Evolutionary conservation across 1,140 invertebrate genomes (phyloP).

Genomic region (Drosophila ficusphila): DNA sequence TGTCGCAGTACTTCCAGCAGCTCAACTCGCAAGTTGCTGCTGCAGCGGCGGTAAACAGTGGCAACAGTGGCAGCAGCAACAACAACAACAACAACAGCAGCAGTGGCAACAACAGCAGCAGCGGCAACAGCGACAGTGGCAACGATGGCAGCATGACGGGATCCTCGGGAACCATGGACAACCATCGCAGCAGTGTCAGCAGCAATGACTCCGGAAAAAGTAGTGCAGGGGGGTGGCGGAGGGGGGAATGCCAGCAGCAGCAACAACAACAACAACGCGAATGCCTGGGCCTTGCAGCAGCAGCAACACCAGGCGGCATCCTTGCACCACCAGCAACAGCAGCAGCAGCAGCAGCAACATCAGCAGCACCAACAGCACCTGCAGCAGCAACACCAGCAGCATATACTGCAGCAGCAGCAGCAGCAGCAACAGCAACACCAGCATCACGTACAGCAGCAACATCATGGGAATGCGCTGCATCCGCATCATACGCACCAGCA

Average conservation of each 20-base stretch:
- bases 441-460: conserved; percentile 57
- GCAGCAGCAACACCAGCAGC: conserved; percentile 75
- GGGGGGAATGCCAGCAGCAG: conserved; percentile 19
- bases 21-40: conserved; percentile 70
- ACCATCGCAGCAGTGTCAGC: conserved; percentile 75
- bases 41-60: conserved; percentile 42
- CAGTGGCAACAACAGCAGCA: conserved; percentile 40
- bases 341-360: conserved; percentile 59
- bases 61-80: conserved; percentile 16
- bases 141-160: conserved; percentile 63
- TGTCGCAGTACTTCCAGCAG: conserved; percentile 80
- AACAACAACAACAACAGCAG: conserved; percentile 20
- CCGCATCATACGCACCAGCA: conserved; percentile 57
- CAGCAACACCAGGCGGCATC: conserved; percentile 58
- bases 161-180: conserved; percentile 63
- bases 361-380: conserved; percentile 65
- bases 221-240: conserved; percentile 15
- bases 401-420: conserved; percentile 55
- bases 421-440: conserved; percentile 64
- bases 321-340: conserved; percentile 59
- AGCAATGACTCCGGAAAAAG: conserved; percentile 79
- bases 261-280: conserved; percentile 47
- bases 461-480: conserved; percentile 50
- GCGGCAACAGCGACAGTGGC: conserved; percentile 53
- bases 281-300: conserved; percentile 63